These are phyloP conservation scores for Amphiprion clarkii DNA, from an alignment of 2,797 vertebrate species.

Conservation along the genomic window DNA sequence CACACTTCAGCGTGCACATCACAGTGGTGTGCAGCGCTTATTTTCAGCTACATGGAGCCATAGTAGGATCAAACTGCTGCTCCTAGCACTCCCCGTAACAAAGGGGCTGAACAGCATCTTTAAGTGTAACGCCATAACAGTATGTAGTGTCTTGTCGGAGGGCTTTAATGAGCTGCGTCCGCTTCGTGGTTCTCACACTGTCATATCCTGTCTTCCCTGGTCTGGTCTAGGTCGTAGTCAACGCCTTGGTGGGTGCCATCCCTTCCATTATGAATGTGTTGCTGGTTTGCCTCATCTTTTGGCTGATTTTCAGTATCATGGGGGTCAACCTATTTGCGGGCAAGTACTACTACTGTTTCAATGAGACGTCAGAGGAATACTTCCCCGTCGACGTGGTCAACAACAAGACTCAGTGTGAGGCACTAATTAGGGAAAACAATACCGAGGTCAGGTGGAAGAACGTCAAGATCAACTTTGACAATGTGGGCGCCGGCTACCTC, in stretches of 20 bases:
- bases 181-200: conserved; percentile 75
- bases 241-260: conserved; percentile 99
- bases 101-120: conserved; percentile 1
- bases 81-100: conserved; percentile 14
- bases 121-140: conserved; percentile 78
- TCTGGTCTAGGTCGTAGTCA: conserved; percentile 98
- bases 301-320: conserved; percentile 99
- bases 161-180: conserved; percentile 53
- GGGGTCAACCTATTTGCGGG: conserved; percentile 99
- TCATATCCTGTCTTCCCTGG: conserved; percentile 81
- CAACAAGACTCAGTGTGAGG: conserved; percentile 92
- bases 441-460: conserved; percentile 98
- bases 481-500: conserved; percentile 97
- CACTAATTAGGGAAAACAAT: conserved; percentile 87
- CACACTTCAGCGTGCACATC: conserved; percentile 36
- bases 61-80: conserved; percentile 21
- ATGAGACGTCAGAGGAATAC: conserved; percentile 90
- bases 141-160: conserved; percentile 75
- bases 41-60: conserved; percentile 21
- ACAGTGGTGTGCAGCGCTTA: conserved; percentile 15
- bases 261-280: conserved; percentile 99
- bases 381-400: conserved; percentile 89
- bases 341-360: conserved; percentile 99
- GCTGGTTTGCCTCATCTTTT: conserved; percentile 99
- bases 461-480: conserved; percentile 99